Base-by-base conservation (phyloP, 2,888 invertebrate genomes). In the Neria commutata region DNA sequence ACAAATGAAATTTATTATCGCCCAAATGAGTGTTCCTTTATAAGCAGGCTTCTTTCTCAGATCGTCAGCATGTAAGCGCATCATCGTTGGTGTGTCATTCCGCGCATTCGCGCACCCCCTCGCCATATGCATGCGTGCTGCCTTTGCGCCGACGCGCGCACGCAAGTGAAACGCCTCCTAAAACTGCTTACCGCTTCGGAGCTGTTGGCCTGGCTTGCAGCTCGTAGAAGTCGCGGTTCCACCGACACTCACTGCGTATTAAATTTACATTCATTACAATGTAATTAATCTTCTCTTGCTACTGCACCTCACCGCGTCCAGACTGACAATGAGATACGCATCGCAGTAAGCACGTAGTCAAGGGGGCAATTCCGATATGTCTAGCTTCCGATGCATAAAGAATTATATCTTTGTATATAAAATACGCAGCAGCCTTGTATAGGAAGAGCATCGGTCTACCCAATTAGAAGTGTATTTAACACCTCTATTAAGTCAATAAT, bases 201-300 rank as follows among this genome's bases (percentile, higher is more conserved):
- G 29, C 29, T 29, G 5, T 29, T 29, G 6, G 37, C 37, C 37
- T 14, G n/a, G n/a, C 19, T 49, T 11, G 26, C 17, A 21, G 16
- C 14, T 33, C 26, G 3, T 14, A n/a, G 37, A 11, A 4, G 6
- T 11, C 37, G n/a, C 14, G 24, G 48, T 47, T 37, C 47, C 33
- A 54, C 61, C 57, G 61, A 59, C 61, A 60, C 57, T 61, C 56
- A 55, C 60, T 34, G 66, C 64, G 67, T 74, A 74, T 73, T 71
- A 74, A 78, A 76, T 77, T 75, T 74, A 76, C 76, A 77, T 77
- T 77, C 76, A 78, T 77, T 78, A 75, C 67, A 61, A 68, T 73
- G 74, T 72, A 78, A 77, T 77, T 75, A 77, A 76, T 77, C 75
- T 76, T 74, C 64, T n/a, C n/a, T n/a, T n/a, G n/a, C n/a, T n/a